Conservation (phyloP, 1,140 invertebrate genomes). For the Globodera rostochiensis region DNA sequence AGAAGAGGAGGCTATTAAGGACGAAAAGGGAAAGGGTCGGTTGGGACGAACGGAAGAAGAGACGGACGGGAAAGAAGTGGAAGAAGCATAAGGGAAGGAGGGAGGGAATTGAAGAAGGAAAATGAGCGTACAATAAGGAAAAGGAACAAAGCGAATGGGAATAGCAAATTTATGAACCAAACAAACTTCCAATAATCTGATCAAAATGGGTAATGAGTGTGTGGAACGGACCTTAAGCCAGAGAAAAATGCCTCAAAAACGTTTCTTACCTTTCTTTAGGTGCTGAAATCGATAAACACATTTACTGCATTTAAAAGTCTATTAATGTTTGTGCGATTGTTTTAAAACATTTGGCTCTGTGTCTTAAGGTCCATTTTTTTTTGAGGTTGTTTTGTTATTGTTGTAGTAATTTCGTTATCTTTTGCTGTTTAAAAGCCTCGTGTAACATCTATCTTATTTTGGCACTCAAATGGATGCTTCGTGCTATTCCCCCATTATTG, state of each 20-base stretch:
- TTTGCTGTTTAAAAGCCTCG: background rate
- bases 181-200: no score
- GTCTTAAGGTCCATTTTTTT: no score
- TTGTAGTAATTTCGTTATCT: conserved; percentile 18
- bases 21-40: background rate
- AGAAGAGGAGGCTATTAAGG: background rate
- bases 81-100: background rate
- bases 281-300: no score
- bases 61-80: conserved; percentile 14
- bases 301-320: no score
- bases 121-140: background rate
- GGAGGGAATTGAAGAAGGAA: conserved; percentile 8
- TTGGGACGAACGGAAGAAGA: conserved; percentile 1
- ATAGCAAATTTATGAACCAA: background rate
- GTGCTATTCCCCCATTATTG: background rate
- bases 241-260: no score
- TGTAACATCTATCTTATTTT: background rate
- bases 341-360: no score
- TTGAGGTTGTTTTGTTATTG: no score
- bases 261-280: no score
- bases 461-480: background rate
- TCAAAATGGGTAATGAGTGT: no score
- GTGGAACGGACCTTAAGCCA: no score
- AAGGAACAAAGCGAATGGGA: conserved; percentile 3
- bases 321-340: no score